Base-by-base conservation (phyloP, 92 coral and sea anemone species). In the Porites lobata region DNA sequence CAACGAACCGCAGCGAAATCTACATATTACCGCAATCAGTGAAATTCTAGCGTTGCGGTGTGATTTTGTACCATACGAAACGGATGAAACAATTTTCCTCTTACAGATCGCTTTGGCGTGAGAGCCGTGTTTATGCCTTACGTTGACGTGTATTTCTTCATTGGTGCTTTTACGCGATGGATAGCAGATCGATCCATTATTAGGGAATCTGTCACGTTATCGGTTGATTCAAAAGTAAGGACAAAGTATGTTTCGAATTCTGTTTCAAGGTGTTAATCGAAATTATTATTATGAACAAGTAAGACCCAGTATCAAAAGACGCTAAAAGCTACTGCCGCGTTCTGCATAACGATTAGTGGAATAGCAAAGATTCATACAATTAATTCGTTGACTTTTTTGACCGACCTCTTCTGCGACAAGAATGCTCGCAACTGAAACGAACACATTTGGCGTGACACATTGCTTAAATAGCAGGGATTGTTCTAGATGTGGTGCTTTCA, bases 61-160 rank as follows among this genome's bases (percentile, higher is more conserved):
- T 67, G 85, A 80, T 24, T 66, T 74, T 80, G 24, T 66, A 52
- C 75, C 50, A 57, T 51, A 47, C 43, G 65, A 51, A 65, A 66
- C 51, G 65, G 64, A 56, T 15, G 14, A 11, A 51, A 24, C 19
- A 12, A 8, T 66, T 66, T 66, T 7, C 8, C 59, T 50, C 11
- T 15, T 50, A 11, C 43, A 43, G 64, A 18, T 21, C 22, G 15
- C 65, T 29, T 64, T 17, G 22, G 17, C 15, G 11, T 18, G 7
- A 75, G 54, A 75, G 22, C 9, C 1, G 1, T 9, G 11, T 1
- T 1, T 7, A 6, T 43, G 54, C 20, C 20, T 9, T 3, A 19
- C 14, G 7, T 8, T 21, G 9, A 5, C 11, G 13, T 56, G 10
- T 50, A 18, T 53, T 54, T 22, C 38, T n/a, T 7, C 14, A 6